Evolutionary conservation across 1,140 invertebrate species (phyloP).

Genomic region (Brachionus sp.): DNA sequence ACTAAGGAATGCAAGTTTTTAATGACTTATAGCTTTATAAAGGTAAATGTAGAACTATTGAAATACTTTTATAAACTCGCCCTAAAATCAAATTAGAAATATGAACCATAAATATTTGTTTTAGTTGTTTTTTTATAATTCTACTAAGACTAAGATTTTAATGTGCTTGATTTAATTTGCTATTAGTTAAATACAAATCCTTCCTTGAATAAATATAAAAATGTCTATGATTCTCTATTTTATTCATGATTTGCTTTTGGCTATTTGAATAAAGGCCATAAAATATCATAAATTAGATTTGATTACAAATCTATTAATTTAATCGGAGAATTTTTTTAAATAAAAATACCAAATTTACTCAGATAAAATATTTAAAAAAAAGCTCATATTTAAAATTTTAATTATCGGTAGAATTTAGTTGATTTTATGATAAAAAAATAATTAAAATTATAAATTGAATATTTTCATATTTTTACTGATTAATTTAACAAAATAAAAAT

Average conservation of each 20-base stretch:
- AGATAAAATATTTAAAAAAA: too few relatives aligned
- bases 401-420: too few relatives aligned
- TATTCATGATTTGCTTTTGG: not conserved
- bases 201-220: not conserved
- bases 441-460: too few relatives aligned
- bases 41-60: not conserved
- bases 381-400: too few relatives aligned
- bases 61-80: not conserved
- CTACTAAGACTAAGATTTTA: not conserved
- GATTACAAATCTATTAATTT: not conserved
- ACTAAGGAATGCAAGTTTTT: not conserved
- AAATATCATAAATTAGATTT: not conserved
- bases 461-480: too few relatives aligned
- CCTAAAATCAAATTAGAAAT: slow-evolving; percentile 6
- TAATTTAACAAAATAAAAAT: too few relatives aligned
- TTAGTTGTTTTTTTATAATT: not conserved
- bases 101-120: not conserved
- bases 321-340: too few relatives aligned
- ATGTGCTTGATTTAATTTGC: not conserved
- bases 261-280: not conserved
- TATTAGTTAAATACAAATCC: not conserved
- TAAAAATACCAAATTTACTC: too few relatives aligned
- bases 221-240: not conserved
- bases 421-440: too few relatives aligned
- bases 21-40: not conserved